These are phyloP conservation scores for Mustela nigripes DNA, from an alignment of 2,113 vertebrate species.

Conservation along the genomic window DNA sequence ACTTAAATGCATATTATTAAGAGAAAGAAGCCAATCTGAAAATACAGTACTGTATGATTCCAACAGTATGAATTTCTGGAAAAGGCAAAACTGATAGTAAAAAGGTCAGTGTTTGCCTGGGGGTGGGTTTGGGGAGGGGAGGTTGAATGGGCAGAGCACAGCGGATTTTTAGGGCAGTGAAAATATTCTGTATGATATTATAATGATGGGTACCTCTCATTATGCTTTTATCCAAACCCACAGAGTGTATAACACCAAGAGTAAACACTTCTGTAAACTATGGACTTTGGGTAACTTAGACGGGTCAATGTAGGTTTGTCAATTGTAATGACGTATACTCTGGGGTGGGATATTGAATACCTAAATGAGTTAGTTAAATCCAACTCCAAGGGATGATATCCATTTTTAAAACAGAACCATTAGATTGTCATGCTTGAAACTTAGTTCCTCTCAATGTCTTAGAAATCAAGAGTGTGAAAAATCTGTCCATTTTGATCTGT, in stretches of 20 bases:
- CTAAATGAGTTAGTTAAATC: background rate
- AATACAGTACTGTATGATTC: background rate
- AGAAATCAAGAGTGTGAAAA: constrained; percentile 12
- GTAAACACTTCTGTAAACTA: background rate
- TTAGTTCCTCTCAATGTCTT: background rate
- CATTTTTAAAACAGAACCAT: background rate
- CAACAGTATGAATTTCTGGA: background rate
- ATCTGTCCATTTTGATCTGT: background rate
- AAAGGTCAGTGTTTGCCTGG: background rate
- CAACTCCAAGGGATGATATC: background rate
- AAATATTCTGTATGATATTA: background rate
- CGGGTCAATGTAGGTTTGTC: background rate
- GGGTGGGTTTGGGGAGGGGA: background rate
- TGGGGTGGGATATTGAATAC: too few species aligned
- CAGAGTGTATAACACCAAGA: background rate
- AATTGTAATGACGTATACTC: background rate
- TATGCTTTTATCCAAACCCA: background rate
- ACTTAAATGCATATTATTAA: background rate
- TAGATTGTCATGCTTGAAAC: background rate
- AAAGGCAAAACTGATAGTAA: background rate
- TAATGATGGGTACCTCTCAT: background rate
- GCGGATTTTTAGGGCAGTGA: background rate
- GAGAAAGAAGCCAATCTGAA: background rate
- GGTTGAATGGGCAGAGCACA: background rate
- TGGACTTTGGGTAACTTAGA: background rate